These are phyloP conservation scores for Platycercus adscitus DNA, from an alignment of 2,113 vertebrate species.

Conservation along the genomic window DNA sequence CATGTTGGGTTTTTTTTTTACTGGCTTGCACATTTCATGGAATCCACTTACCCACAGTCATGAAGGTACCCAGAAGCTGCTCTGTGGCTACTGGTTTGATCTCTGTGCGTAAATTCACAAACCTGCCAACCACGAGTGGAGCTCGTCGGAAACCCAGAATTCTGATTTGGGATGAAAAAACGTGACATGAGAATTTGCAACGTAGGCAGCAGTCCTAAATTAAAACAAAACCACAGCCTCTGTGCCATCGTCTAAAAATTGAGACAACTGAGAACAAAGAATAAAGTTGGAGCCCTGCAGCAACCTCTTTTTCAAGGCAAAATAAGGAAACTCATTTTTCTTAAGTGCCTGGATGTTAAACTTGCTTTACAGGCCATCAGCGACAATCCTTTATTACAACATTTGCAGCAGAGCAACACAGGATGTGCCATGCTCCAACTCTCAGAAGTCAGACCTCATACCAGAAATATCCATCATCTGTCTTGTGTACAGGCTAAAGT, in stretches of 20 bases:
- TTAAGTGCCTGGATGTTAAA: not conserved
- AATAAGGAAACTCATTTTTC: not conserved
- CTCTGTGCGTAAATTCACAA: conserved; percentile 92
- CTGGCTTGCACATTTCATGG: not conserved
- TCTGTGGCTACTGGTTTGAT: conserved; percentile 96
- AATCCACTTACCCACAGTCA: conserved; percentile 85
- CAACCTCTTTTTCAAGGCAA: not conserved
- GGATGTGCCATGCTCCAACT: not conserved
- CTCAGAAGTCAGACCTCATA: not conserved
- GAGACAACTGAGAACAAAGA: not conserved
- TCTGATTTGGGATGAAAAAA: conserved; percentile 67
- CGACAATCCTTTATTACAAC: not conserved
- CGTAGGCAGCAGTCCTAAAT: not conserved
- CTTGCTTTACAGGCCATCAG: not conserved
- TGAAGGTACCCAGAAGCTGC: conserved; percentile 93
- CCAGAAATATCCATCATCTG: not conserved
- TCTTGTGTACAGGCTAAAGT: not conserved
- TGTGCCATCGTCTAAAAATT: not conserved
- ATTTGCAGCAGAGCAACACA: not conserved
- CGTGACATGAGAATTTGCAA: not conserved
- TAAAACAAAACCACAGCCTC: not conserved
- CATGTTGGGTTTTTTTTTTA: not conserved
- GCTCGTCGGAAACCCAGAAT: conserved; percentile 96
- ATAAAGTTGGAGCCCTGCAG: not conserved
- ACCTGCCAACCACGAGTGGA: conserved; percentile 92